Percentiles rank a stretch among this genome's conserved stretches.
Conservation (phyloP, 2,888 invertebrate species). For the Nasonovia ribisnigri region DNA sequence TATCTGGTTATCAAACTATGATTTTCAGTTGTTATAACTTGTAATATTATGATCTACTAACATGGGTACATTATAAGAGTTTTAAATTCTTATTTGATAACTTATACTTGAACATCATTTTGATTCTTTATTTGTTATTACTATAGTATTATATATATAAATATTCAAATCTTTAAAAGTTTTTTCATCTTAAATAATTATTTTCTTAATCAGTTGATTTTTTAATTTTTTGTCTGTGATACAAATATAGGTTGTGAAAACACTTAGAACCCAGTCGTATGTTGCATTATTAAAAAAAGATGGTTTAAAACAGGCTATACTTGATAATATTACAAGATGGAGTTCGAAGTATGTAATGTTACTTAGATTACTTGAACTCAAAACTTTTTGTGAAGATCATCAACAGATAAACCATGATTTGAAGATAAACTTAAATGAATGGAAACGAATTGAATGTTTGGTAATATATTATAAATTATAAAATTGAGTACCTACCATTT, state of each 20-base stretch:
- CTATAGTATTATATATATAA: not conserved
- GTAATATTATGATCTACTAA: not conserved
- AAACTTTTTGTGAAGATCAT: not conserved
- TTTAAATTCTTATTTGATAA: not conserved
- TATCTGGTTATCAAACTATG: not conserved
- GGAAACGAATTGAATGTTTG: not conserved
- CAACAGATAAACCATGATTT: not conserved
- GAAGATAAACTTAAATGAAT: not conserved
- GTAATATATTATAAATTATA: not conserved
- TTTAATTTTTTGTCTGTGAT: too few relatives aligned
- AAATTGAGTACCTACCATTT: not conserved
- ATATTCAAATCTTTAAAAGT: not conserved
- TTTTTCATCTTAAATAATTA: too few relatives aligned
- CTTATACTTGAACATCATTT: too few relatives aligned
- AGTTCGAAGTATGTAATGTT: not conserved
- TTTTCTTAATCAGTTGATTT: too few relatives aligned
- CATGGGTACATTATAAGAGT: not conserved
- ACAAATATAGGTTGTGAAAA: not conserved
- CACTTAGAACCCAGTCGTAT: not conserved
- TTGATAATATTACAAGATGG: not conserved
- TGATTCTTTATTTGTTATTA: not conserved
- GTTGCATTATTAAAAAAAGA: conserved; percentile 14
- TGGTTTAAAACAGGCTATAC: not conserved
- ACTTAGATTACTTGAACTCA: not conserved
- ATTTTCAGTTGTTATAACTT: not conserved